These are phyloP conservation scores for Rhadinocentrus ornatus DNA, from an alignment of 2,797 vertebrate species.

Conservation along the genomic window DNA sequence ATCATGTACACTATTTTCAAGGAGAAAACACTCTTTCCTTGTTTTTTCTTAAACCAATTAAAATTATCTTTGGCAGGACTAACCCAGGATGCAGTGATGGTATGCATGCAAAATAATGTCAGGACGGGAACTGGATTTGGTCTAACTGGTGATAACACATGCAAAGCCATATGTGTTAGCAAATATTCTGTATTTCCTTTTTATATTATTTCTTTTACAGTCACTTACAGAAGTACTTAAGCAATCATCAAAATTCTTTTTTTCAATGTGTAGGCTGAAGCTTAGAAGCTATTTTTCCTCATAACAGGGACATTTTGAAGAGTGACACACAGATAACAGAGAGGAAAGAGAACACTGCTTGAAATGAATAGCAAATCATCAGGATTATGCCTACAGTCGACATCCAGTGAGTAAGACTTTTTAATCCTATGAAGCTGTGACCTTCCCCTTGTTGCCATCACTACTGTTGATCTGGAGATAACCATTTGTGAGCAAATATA, in stretches of 20 bases:
- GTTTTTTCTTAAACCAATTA: neutral
- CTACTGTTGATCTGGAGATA: conserved; percentile 16
- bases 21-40: neutral
- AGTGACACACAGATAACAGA: neutral
- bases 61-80: neutral
- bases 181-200: neutral
- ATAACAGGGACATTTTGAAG: neutral
- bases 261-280: neutral
- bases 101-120: neutral
- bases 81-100: neutral
- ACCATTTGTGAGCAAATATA: neutral
- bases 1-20: neutral
- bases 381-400: neutral
- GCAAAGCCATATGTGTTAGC: neutral
- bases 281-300: neutral
- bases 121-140: neutral
- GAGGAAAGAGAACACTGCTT: neutral
- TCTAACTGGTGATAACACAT: neutral
- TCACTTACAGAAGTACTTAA: neutral
- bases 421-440: conserved; percentile 5
- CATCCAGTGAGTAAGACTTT: neutral
- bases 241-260: neutral
- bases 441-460: conserved; percentile 25
- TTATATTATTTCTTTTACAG: neutral
- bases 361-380: conserved; percentile 1